Base-by-base conservation (phyloP, 2,113 vertebrate species). In the Rhinogobius similis region DNA sequence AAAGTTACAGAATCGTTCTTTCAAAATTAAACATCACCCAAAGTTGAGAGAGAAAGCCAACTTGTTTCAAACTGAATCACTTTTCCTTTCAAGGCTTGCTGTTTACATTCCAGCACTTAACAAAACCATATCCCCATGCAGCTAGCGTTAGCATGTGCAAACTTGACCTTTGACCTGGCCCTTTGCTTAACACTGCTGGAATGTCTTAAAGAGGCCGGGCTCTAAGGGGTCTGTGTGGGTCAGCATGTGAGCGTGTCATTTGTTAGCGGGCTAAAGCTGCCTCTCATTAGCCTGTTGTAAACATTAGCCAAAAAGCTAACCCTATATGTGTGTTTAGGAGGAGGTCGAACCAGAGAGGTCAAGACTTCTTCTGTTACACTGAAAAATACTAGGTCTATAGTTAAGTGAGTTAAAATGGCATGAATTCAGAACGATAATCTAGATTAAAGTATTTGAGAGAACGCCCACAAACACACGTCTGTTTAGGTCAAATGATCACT, bases 271-370 rank as follows among this genome's bases (percentile, higher is more conserved):
- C 1, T 24, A 86, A 85, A 79, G 75, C 77, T 85, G 82, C 65
- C 68, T 86, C 84, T 83, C 66, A 82, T 83, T 41, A 62, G 62
- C 46, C 18, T 9, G 58, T 56, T 62, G 84, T 79, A 86, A 85
- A 88, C 78, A 87, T 41, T 43, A 65, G 67, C 70, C 62, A 65
- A 64, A 67, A 85, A 20, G 44, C 27, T 69, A 38, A 78, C 67
- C 70, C 62, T 27, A 58, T 74, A 68, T 32, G 58, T 72, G 72
- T 23, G 9, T 52, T 65, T 48, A 73, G 65, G 67, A 20, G 65
- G 72, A 78, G 77, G 75, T 84, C 80, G 85, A 76, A 52, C 68
- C 46, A 59, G 39, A 43, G 26, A n/a, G n/a, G n/a, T n/a, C n/a
- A n/a, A n/a, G n/a, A n/a, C n/a, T n/a, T n/a, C n/a, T n/a, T n/a